phyloP scores from a whole-genome alignment of 2,113 vertebrate genomes.

The Nothoprocta pentlandii region DNA sequence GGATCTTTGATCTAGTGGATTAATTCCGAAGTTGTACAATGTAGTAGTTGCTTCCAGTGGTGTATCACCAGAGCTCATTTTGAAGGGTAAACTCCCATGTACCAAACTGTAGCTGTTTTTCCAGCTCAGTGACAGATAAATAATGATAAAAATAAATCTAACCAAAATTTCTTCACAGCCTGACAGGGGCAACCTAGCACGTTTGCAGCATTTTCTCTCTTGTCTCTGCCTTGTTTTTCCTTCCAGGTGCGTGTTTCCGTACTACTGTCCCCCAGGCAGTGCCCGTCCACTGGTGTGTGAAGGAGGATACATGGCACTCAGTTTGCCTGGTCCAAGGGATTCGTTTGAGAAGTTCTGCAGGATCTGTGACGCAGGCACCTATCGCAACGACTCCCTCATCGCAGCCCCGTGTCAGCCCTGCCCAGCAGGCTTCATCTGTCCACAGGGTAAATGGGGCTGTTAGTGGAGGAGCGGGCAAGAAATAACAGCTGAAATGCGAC shows the following conservation, averaged over 20 bases:
- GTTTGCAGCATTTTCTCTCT: neutral
- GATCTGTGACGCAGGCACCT: conserved; percentile 85
- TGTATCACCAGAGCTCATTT: neutral
- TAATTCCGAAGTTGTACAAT: neutral
- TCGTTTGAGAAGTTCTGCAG: conserved; percentile 83
- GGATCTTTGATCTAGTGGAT: neutral
- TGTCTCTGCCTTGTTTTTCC: neutral
- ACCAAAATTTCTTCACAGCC: neutral
- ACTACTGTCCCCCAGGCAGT: conserved; percentile 88
- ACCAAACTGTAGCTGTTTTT: neutral
- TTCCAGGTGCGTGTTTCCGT: conserved; percentile 88
- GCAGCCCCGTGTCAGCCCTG: conserved; percentile 83
- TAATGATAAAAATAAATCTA: no score
- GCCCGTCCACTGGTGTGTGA: conserved; percentile 77
- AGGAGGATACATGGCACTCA: conserved; percentile 86
- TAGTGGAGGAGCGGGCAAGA: neutral
- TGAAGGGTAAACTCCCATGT: neutral
- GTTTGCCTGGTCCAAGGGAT: conserved; percentile 79
- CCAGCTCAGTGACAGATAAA: no score
- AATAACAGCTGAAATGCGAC: neutral
- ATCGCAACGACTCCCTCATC: conserved; percentile 64
- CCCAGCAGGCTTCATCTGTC: conserved; percentile 88
- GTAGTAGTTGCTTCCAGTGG: neutral
- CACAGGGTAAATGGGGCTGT: conserved; percentile 74
- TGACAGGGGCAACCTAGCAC: neutral